phyloP scores from a whole-genome alignment of 2,888 invertebrate genomes.

The Xestia rhomboidea region DNA sequence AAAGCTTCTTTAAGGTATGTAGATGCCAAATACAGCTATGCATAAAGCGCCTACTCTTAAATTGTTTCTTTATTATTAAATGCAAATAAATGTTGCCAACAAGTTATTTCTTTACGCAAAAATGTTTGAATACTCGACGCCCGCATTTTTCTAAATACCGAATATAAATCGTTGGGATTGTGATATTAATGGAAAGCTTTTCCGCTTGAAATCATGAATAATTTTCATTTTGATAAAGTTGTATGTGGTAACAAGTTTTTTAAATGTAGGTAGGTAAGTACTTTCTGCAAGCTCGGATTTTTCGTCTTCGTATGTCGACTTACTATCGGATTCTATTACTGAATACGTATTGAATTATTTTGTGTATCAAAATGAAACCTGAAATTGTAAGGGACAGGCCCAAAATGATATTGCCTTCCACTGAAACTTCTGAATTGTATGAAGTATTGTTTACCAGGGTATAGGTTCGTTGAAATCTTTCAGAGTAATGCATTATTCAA shows the following conservation, averaged over 20 bases:
- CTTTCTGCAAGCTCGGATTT: neutral
- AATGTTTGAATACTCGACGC: neutral
- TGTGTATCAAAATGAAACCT: neutral
- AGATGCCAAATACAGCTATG: neutral
- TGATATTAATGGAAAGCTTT: neutral
- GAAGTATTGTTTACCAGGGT: neutral
- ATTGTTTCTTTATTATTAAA: neutral
- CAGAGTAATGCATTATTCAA: neutral
- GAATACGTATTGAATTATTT: neutral
- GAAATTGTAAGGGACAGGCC: neutral
- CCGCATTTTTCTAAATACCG: neutral
- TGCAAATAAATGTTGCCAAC: neutral
- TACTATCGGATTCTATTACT: neutral
- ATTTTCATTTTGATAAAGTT: neutral
- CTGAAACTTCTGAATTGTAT: neutral
- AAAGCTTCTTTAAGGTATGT: no score
- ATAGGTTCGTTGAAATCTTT: neutral
- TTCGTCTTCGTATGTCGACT: neutral
- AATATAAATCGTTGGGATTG: neutral
- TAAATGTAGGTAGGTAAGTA: no score
- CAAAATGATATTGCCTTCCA: neutral
- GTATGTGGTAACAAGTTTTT: no score
- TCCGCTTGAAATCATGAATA: neutral
- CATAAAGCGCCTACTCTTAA: slow-evolving; percentile 32
- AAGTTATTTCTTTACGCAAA: neutral